Conservation (phyloP, 2,797 vertebrate species). For the Hipposideros larvatus region DNA sequence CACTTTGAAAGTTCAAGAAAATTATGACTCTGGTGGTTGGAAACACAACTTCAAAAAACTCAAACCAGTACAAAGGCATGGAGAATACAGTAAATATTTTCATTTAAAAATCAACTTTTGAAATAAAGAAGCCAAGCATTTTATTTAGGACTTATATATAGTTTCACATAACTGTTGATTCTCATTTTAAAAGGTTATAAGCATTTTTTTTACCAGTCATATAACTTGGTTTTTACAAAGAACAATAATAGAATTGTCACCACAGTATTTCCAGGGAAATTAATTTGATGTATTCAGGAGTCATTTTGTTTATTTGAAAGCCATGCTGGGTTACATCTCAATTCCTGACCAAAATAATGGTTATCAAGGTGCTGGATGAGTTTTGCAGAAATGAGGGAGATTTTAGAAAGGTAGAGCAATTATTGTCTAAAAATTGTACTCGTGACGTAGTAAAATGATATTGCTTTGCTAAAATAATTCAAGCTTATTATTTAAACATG, state of each 20-base stretch:
- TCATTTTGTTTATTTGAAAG: constrained; percentile 38
- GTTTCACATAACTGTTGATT: not conserved
- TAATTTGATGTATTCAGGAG: constrained; percentile 30
- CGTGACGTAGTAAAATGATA: not conserved
- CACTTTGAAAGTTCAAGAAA: constrained; percentile 35
- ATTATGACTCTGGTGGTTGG: not conserved
- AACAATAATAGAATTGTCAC: not conserved
- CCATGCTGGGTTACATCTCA: not conserved
- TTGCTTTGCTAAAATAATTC: not conserved
- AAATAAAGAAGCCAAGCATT: not conserved
- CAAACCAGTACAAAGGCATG: not conserved
- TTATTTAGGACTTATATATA: not conserved
- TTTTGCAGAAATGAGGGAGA: not conserved
- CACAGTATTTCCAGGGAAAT: not conserved
- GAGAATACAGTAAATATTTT: not conserved
- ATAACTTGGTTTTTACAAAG: not conserved
- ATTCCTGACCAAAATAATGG: constrained; percentile 2
- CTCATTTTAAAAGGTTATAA: not conserved
- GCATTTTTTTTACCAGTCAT: not conserved
- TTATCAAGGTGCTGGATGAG: not conserved
- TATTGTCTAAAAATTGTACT: not conserved
- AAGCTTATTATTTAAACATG: not conserved
- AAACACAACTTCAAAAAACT: not conserved
- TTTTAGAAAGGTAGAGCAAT: constrained; percentile 5
- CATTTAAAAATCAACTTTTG: constrained; percentile 40